Base-by-base conservation (phyloP, 1,140 invertebrate genomes). In the Amyelois transitella region DNA sequence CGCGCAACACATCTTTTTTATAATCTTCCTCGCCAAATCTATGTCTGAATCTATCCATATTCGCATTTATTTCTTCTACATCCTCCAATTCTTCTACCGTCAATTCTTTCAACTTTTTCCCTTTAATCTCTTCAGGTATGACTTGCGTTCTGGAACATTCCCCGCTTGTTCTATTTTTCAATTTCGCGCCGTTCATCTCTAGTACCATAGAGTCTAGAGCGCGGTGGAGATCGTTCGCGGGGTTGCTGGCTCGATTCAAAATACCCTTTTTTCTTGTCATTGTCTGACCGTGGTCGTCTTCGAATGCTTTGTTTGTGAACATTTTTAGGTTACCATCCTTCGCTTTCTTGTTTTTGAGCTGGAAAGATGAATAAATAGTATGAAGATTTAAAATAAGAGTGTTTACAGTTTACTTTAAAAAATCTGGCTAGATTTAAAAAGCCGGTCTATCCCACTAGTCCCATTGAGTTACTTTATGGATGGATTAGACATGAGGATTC, bases 181-280 rank as follows among this genome's bases (percentile, higher is more conserved):
- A 56, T 52, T 59, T 64, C 12, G 22, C 50, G 20, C 75, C 71
- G 52, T 77, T 69, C 12, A 87, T 67, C 17, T 84, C 80, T 6
- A 59, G 50, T 1, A 62, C 70, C 74, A 87, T 82, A 55, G 75
- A 74, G 73, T 86, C 75, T 60, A 86, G 57, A 43, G 77, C 67
- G 38, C 71, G 56, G 49, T 87, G 77, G 6, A 85, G 55, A n/a
- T 78, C 79, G 64, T 81, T 84, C 5, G 74, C 74, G 5, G 75
- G 73, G 63, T 82, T 78, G 58, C 78, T 74, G 58, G 72, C 74
- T 10, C 76, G 60, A 57, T 84, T 84, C 0, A 87, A 53, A 47
- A 85, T 72, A 24, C 84, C 84, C 8, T 72, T 74, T 61, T 52
- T 75, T 12, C 69, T 70, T 6, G 57, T 58, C 3, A 53, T 53